A percentile compares a stretch with the other conserved stretches of the same genome.
These are phyloP conservation scores for Seira sanloemensis DNA, from an alignment of 2,888 invertebrate species.

Conservation along the genomic window DNA sequence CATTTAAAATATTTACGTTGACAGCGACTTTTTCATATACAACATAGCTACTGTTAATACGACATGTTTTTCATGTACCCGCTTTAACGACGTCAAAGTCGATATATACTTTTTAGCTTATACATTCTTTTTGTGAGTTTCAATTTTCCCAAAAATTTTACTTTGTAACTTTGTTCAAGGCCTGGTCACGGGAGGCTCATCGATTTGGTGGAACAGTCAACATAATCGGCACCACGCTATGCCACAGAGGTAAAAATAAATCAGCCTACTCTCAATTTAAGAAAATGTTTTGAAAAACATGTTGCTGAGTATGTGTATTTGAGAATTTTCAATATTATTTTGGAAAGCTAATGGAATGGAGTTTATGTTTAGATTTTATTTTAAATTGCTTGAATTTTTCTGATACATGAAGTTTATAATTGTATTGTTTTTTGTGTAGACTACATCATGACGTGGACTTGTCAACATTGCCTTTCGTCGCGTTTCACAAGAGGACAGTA, in stretches of 20 bases:
- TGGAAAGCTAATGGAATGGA: too few species aligned
- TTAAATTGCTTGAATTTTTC: background rate
- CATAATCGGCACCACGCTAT: conserved; percentile 47
- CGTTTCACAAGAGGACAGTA: conserved; percentile 2
- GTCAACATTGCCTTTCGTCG: conserved; percentile 1
- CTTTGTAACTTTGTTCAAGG: conserved; percentile 11
- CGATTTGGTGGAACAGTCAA: conserved; percentile 40
- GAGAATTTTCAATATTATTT: too few species aligned
- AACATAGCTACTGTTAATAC: too few species aligned
- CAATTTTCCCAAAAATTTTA: too few species aligned
- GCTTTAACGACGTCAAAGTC: too few species aligned
- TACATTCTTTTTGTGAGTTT: too few species aligned
- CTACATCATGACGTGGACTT: conserved; percentile 5
- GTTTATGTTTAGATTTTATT: too few species aligned
- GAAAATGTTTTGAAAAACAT: background rate
- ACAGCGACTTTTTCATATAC: too few species aligned
- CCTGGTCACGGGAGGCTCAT: conserved; percentile 25
- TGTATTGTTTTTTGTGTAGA: background rate
- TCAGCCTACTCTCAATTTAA: background rate
- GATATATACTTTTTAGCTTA: too few species aligned
- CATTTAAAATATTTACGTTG: background rate
- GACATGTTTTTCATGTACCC: too few species aligned
- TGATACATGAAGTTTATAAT: too few species aligned
- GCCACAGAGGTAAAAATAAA: conserved; percentile 1
- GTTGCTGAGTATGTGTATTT: too few species aligned